Base-by-base conservation (phyloP, 2,888 invertebrate genomes). In the Nemotelus nigrinus region DNA sequence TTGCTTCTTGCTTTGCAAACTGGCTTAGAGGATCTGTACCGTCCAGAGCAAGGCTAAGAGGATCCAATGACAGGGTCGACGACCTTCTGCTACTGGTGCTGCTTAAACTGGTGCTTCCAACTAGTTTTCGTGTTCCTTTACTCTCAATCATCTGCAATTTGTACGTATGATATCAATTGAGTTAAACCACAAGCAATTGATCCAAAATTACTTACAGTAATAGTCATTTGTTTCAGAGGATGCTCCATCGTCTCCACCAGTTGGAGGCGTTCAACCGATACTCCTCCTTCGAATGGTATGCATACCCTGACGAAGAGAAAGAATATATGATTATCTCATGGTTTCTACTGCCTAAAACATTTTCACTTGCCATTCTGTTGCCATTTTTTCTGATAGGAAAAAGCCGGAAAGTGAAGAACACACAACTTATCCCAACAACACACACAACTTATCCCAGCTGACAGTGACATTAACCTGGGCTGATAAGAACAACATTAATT, bases 11-110 rank as follows among this genome's bases (percentile, higher is more conserved):
- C 74, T 89, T 88, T 2, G 91, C 92, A 86, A 94, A 92, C 82
- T 92, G 91, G 41, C 92, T 92, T 45, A 94, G 86, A 0, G 94
- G 94, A 87, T 94, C 94, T 0, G 90, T 88, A 47, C 93, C 93
- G 84, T 93, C 93, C 3, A 94, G 85, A 50, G 91, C 90, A 5
- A 88, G 85, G 77, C 89, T 85, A 10, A 91, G 82, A 3, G 90
- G 90, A 83, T 91, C 90, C 5, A 83, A 82, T 50, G 89, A 86
- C 57, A 89, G 84, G 3, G 89, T 89, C 1, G 90, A 89, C 1
- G 89, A 88, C 57, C 89, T 88, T 3, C 90, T 89, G 82, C 89
- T 89, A 47, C 85, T 86, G 2, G 86, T 83, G 77, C 86, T 87
- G 79, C 88, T 89, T n/a, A 89, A 85, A 50, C 88, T 85, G 78